Evolutionary conservation across 2,113 vertebrate genomes (phyloP).

Genomic region (Dasyornis broadbenti): DNA sequence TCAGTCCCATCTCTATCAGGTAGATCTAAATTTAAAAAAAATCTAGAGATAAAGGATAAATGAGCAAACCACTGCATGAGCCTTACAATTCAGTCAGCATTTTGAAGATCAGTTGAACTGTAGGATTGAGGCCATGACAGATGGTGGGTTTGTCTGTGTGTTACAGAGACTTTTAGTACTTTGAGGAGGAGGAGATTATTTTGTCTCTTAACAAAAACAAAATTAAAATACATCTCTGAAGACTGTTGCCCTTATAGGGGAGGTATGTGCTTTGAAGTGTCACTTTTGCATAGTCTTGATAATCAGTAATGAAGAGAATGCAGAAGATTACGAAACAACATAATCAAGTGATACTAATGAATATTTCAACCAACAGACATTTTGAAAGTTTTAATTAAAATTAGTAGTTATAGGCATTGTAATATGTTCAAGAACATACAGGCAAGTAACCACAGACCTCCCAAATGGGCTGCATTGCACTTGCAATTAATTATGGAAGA

Average conservation of each 20-base stretch:
- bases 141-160: background rate
- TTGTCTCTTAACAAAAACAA: constrained; percentile 13
- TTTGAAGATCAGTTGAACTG: background rate
- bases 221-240: constrained; percentile 16
- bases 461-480: constrained; percentile 64
- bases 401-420: constrained; percentile 69
- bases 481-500: constrained; percentile 72
- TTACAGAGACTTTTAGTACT: background rate
- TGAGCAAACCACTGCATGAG: background rate
- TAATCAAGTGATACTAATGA: constrained; percentile 72
- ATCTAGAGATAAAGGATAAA: background rate
- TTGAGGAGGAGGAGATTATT: background rate
- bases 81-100: background rate
- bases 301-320: constrained; percentile 58
- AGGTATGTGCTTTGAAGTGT: constrained; percentile 11
- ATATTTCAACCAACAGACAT: constrained; percentile 71
- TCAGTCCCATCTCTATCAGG: background rate
- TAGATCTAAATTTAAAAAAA: background rate
- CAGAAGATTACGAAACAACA: constrained; percentile 68
- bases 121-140: background rate
- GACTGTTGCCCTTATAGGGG: background rate
- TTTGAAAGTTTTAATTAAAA: constrained; percentile 78
- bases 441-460: constrained; percentile 68
- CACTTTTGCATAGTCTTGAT: constrained; percentile 50
- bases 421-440: constrained; percentile 66